A percentile compares a stretch with the other conserved stretches of the same genome.
phyloP scores from a whole-genome alignment of 2,113 vertebrate genomes.

The Ictidomys tridecemlineatus region DNA sequence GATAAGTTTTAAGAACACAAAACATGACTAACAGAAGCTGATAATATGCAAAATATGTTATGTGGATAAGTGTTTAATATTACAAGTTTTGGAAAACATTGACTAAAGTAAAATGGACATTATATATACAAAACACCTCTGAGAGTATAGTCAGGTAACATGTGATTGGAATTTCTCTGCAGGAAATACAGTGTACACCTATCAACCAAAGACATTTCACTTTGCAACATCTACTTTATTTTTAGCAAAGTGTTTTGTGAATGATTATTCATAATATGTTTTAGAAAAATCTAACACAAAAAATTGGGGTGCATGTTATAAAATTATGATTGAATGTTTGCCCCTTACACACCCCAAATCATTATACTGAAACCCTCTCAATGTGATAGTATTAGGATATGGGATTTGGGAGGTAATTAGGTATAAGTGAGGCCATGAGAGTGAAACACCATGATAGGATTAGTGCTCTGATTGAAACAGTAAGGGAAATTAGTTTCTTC shows the following conservation, averaged over 20 bases:
- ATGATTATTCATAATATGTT: background rate
- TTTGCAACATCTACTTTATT: background rate
- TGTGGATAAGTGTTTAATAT: background rate
- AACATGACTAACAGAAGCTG: background rate
- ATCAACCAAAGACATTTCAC: constrained; percentile 4
- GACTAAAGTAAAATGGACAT: constrained; percentile 26
- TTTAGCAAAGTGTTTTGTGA: background rate
- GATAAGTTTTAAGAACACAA: background rate
- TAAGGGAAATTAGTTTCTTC: background rate
- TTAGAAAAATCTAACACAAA: background rate
- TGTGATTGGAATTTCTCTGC: background rate
- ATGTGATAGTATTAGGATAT: background rate
- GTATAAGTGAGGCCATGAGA: background rate
- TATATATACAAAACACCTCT: background rate
- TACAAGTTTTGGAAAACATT: constrained; percentile 9
- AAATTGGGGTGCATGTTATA: background rate
- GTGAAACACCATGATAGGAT: background rate
- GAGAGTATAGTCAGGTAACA: background rate
- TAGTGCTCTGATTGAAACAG: background rate
- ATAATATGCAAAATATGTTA: constrained; percentile 4
- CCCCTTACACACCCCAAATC: background rate
- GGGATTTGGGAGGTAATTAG: background rate
- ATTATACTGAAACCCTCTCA: background rate
- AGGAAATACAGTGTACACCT: background rate
- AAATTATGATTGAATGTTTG: background rate